A percentile compares a stretch with the other conserved stretches of the same genome.
Conservation (phyloP, 2,888 invertebrate genomes). For the Coelopa pilipes region DNA sequence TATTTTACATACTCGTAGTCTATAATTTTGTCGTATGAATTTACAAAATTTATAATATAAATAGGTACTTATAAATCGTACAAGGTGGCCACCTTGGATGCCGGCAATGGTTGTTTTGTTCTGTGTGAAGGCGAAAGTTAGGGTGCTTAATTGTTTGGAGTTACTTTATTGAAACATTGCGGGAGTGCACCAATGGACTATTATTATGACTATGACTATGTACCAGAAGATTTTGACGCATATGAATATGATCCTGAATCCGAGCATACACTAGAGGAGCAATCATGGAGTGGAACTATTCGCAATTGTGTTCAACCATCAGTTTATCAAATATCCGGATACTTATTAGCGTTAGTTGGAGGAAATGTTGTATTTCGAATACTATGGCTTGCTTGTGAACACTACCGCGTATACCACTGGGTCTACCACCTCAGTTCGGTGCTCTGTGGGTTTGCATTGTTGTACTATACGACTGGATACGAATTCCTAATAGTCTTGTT, state of each 20-base stretch:
- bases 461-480: slow-evolving; percentile 43
- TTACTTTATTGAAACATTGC: too few species aligned
- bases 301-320: slow-evolving; percentile 49
- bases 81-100: too few species aligned
- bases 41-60: too few species aligned
- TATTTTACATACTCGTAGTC: too few species aligned
- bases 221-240: slow-evolving; percentile 33
- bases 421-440: slow-evolving; percentile 49
- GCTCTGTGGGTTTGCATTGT: slow-evolving; percentile 45
- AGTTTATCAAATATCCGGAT: slow-evolving; percentile 46
- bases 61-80: too few species aligned
- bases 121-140: too few species aligned
- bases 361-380: slow-evolving; percentile 48
- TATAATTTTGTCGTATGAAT: too few species aligned
- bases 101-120: too few species aligned
- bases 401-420: slow-evolving; percentile 37
- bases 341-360: slow-evolving; percentile 47
- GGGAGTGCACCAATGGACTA: slow-evolving; percentile 45
- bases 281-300: slow-evolving; percentile 42
- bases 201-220: slow-evolving; percentile 49
- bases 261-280: slow-evolving; percentile 36
- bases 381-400: slow-evolving; percentile 43
- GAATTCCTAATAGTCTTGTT: slow-evolving; percentile 45
- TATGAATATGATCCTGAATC: slow-evolving; percentile 46
- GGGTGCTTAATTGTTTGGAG: too few species aligned